phyloP scores from a whole-genome alignment of 2,797 vertebrate genomes.

The Anableps anableps region DNA sequence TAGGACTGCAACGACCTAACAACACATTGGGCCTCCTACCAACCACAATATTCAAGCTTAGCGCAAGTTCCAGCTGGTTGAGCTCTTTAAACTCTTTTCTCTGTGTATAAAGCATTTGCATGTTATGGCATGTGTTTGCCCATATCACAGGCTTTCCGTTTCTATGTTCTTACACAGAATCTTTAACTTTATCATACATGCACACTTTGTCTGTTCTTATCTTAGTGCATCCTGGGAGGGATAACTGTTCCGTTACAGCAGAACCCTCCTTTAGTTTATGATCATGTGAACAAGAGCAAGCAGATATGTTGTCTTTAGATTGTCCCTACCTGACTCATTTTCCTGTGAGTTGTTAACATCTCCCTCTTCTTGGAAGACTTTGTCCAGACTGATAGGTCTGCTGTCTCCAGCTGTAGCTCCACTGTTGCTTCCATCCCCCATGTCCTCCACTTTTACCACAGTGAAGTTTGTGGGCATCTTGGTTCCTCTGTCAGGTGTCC shows the following conservation, averaged over 20 bases:
- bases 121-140: conserved; percentile 38
- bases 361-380: conserved; percentile 50
- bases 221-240: conserved; percentile 18
- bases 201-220: conserved; percentile 4
- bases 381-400: conserved; percentile 52
- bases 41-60: background rate
- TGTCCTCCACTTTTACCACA: conserved; percentile 75
- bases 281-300: background rate
- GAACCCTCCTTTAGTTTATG: background rate
- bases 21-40: conserved; percentile 1
- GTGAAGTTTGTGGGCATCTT: conserved; percentile 78
- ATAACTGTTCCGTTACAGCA: background rate
- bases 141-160: conserved; percentile 16
- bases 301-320: background rate
- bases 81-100: conserved; percentile 3
- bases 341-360: conserved; percentile 29
- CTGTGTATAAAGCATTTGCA: conserved; percentile 5
- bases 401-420: conserved; percentile 17
- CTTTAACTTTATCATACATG: conserved; percentile 4
- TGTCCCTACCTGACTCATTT: conserved; percentile 46
- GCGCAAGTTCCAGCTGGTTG: conserved; percentile 52
- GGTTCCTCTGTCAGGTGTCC: conserved; percentile 10
- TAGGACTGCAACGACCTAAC: background rate
- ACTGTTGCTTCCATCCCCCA: conserved; percentile 26
- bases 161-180: conserved; percentile 13